phyloP scores from a whole-genome alignment of 2,888 invertebrate genomes.

The Gnatocerus cornutus region DNA sequence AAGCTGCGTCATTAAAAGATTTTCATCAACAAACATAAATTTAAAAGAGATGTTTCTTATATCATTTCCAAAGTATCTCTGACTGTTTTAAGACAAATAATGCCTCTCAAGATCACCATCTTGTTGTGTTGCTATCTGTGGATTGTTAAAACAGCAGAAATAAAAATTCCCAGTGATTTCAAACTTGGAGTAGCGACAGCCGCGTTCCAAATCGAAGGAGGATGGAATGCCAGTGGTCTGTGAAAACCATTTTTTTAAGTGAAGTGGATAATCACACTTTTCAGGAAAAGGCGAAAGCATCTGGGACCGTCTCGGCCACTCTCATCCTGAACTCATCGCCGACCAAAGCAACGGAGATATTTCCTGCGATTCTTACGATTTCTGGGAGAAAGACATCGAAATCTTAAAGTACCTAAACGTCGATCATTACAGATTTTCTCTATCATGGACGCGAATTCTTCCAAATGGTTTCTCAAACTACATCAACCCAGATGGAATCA shows the following conservation, averaged over 20 bases:
- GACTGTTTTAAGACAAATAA: background rate
- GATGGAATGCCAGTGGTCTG: slow-evolving; percentile 72
- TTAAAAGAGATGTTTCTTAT: slow-evolving; percentile 7
- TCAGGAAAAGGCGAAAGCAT: slow-evolving; percentile 78
- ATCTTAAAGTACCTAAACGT: slow-evolving; percentile 75
- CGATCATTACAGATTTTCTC: slow-evolving; percentile 75
- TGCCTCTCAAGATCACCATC: slow-evolving; percentile 8
- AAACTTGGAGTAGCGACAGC: slow-evolving; percentile 69
- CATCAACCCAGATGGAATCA: slow-evolving; percentile 76
- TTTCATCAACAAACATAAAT: slow-evolving; percentile 34
- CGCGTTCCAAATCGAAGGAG: slow-evolving; percentile 73
- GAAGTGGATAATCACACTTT: too few relatives aligned
- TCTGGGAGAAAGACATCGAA: slow-evolving; percentile 76
- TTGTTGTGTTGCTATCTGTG: background rate
- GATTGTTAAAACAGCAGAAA: background rate
- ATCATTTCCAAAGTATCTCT: background rate
- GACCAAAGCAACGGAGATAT: slow-evolving; percentile 75
- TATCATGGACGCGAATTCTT: slow-evolving; percentile 80
- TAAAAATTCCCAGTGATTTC: slow-evolving; percentile 60
- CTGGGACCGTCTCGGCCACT: slow-evolving; percentile 80
- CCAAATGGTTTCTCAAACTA: slow-evolving; percentile 74
- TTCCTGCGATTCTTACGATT: slow-evolving; percentile 80
- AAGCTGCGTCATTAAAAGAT: background rate
- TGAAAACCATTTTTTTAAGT: slow-evolving; percentile 1
- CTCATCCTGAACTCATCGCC: slow-evolving; percentile 71